phyloP scores from a whole-genome alignment of 2,797 vertebrate genomes.

The Fistularia tabacaria region DNA sequence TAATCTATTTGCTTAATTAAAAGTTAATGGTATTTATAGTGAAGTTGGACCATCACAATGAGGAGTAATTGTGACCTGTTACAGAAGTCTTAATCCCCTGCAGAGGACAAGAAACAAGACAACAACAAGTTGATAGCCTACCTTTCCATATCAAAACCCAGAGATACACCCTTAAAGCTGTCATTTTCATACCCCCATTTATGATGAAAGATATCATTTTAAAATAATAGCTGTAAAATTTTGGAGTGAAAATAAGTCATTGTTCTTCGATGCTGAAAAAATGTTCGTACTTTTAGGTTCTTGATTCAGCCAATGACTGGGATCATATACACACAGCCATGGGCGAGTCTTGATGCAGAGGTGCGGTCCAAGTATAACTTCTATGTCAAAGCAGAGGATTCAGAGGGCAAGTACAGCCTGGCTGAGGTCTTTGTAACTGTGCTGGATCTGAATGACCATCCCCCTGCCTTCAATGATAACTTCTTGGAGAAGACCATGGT shows the following conservation, averaged over 20 bases:
- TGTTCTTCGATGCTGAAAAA: background rate
- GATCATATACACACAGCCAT: conserved; percentile 92
- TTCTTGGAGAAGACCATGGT: conserved; percentile 92
- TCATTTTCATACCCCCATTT: background rate
- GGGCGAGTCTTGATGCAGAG: conserved; percentile 93
- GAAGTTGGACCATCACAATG: no score
- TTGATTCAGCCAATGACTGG: conserved; percentile 89
- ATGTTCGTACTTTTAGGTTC: conserved; percentile 74
- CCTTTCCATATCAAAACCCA: no score
- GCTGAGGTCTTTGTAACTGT: conserved; percentile 92
- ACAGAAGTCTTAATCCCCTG: no score
- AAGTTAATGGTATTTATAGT: no score
- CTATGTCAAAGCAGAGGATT: conserved; percentile 93
- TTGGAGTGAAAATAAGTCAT: conserved; percentile 10
- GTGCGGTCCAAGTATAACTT: conserved; percentile 90
- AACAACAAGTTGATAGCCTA: no score
- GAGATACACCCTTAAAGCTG: background rate
- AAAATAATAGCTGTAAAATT: no score
- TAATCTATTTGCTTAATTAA: no score
- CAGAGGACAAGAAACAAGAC: no score
- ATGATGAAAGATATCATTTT: background rate
- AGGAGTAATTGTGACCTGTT: no score
- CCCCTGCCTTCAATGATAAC: conserved; percentile 88
- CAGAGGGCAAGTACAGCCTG: conserved; percentile 89
- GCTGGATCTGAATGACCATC: conserved; percentile 93